These are phyloP conservation scores for Acanthurus tractus DNA, from an alignment of 2,797 vertebrate species.

Conservation along the genomic window DNA sequence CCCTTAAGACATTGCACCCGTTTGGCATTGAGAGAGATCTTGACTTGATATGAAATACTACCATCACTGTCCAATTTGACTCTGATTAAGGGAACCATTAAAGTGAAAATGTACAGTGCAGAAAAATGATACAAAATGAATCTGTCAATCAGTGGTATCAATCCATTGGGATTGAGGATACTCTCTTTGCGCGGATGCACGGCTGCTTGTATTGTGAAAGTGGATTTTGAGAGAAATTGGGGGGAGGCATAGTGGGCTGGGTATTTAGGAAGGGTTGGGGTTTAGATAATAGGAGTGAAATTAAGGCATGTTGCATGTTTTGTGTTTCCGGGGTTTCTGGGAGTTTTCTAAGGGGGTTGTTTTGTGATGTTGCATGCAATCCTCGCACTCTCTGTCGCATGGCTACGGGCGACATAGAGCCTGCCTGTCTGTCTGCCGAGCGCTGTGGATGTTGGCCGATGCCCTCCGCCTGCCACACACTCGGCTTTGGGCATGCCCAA, in stretches of 20 bases:
- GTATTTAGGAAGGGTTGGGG: constrained; percentile 54
- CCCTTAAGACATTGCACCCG: constrained; percentile 82
- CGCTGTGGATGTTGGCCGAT: constrained; percentile 78
- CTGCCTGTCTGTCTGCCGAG: constrained; percentile 54
- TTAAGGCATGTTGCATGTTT: constrained; percentile 75
- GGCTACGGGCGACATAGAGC: constrained; percentile 66
- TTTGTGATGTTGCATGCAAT: constrained; percentile 68
- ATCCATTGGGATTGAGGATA: constrained; percentile 80
- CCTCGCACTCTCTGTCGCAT: constrained; percentile 77
- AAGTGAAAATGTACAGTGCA: constrained; percentile 43
- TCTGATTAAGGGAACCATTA: constrained; percentile 40
- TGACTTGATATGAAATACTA: constrained; percentile 58
- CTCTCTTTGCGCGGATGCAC: constrained; percentile 87
- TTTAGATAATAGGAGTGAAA: constrained; percentile 53
- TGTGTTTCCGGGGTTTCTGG: constrained; percentile 50
- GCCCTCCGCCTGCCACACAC: constrained; percentile 66
- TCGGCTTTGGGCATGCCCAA: constrained; percentile 73
- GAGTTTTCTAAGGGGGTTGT: constrained; percentile 41
- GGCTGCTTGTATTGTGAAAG: constrained; percentile 83
- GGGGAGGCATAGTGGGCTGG: constrained; percentile 41
- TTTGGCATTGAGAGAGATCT: constrained; percentile 87
- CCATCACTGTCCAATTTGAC: constrained; percentile 61
- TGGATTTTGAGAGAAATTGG: constrained; percentile 61
- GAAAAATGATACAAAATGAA: constrained; percentile 18
- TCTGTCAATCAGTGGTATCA: constrained; percentile 58